Percentiles rank a stretch among this genome's conserved stretches.
Evolutionary conservation across 2,888 invertebrate genomes (phyloP).

Genomic region (Callyntrura guangdongensis): DNA sequence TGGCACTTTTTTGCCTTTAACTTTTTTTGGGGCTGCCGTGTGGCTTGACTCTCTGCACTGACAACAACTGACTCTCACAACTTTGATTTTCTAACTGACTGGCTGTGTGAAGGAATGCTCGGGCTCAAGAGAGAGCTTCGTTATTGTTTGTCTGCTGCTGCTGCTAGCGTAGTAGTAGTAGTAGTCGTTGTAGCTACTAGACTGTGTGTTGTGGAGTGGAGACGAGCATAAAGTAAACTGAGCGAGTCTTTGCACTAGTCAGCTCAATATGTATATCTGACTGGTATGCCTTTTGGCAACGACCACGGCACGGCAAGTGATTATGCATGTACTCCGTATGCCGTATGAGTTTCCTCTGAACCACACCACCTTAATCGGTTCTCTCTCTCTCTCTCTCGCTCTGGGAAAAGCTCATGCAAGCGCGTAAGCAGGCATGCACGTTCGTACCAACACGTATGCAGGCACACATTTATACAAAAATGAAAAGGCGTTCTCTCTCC

Average conservation of each 20-base stretch:
- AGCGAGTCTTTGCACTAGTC: constrained; percentile 61
- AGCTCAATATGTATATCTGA: constrained; percentile 61
- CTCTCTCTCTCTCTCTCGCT: constrained; percentile 5
- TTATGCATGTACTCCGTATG: constrained; percentile 54
- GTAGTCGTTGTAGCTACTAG: constrained; percentile 1
- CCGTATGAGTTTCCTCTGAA: constrained; percentile 30
- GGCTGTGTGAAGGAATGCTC: constrained; percentile 24
- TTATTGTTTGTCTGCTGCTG: constrained; percentile 1
- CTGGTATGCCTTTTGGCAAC: constrained; percentile 48
- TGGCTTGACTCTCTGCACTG: background rate
- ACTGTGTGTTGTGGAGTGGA: constrained; percentile 68
- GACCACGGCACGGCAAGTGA: constrained; percentile 2
- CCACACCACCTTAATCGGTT: constrained; percentile 48
- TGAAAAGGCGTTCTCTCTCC: background rate
- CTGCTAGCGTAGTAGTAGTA: constrained; percentile 19
- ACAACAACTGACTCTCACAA: constrained; percentile 51
- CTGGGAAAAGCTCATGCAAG: constrained; percentile 54
- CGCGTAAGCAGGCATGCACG: constrained; percentile 19
- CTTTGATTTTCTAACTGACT: constrained; percentile 57
- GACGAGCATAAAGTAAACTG: constrained; percentile 79
- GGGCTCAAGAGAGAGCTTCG: constrained; percentile 16
- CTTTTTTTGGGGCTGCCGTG: background rate
- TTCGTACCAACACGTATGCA: background rate
- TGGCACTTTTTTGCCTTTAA: background rate
- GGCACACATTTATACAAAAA: background rate